These are phyloP conservation scores for Cheilinus undulatus DNA, from an alignment of 2,113 vertebrate genomes.

Conservation along the genomic window DNA sequence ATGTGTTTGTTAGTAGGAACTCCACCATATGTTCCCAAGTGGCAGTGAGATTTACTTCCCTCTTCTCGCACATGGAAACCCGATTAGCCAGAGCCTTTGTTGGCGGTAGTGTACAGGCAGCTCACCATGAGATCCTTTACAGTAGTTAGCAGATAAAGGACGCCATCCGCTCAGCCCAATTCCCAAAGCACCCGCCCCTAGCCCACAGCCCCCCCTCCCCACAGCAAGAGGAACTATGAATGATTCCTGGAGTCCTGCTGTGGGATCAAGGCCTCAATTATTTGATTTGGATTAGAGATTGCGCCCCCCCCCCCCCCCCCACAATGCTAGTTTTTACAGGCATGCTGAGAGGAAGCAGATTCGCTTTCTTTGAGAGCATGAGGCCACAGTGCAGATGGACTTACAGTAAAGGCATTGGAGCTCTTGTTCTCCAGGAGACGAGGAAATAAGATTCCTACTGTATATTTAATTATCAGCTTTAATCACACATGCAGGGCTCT, in stretches of 20 bases:
- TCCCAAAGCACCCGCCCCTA: constrained; percentile 8
- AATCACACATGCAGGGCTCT: not conserved
- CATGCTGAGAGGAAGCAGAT: constrained; percentile 71
- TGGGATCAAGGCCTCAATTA: constrained; percentile 72
- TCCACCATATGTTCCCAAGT: constrained; percentile 58
- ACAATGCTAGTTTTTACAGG: constrained; percentile 55
- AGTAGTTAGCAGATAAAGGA: constrained; percentile 67
- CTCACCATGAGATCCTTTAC: constrained; percentile 73
- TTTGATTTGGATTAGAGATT: constrained; percentile 78
- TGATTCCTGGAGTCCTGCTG: constrained; percentile 55
- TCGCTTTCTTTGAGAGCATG: constrained; percentile 56
- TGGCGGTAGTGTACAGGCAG: constrained; percentile 48
- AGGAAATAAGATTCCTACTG: not conserved
- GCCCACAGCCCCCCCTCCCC: constrained; percentile 13
- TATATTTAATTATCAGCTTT: not conserved
- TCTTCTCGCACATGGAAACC: constrained; percentile 57
- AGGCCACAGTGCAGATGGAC: constrained; percentile 19
- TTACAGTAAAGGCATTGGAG: not conserved
- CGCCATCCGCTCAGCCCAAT: constrained; percentile 41
- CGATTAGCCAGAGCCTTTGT: constrained; percentile 67
- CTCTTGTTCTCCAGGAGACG: constrained; percentile 6
- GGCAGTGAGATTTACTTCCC: constrained; percentile 65
- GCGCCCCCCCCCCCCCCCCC: constrained; percentile 54
- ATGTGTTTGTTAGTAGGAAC: constrained; percentile 38
- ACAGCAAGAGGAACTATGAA: constrained; percentile 53